These are phyloP conservation scores for Gallinago paraguaiae DNA, from an alignment of 2,113 vertebrate species.

Conservation along the genomic window DNA sequence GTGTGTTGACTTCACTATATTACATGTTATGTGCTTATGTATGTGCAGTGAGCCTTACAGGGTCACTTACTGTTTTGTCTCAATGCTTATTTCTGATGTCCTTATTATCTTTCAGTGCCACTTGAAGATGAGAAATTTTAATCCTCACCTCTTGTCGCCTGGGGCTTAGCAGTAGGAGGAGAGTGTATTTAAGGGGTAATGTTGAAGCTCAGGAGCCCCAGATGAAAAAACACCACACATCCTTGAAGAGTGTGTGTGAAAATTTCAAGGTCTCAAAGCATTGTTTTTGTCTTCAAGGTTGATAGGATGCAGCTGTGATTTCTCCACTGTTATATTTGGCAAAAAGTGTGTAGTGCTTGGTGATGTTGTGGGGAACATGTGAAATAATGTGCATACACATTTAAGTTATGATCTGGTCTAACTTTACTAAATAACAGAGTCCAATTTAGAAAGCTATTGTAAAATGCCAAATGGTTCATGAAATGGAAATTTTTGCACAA, in stretches of 20 bases:
- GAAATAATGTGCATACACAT: not conserved
- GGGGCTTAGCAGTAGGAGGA: not conserved
- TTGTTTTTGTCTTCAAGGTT: not conserved
- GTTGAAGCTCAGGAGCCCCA: not conserved
- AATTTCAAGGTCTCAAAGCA: not conserved
- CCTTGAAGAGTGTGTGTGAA: not conserved
- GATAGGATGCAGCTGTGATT: not conserved
- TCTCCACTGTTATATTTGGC: not conserved
- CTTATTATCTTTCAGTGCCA: not conserved
- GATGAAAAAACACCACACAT: not conserved
- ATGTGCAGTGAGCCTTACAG: not conserved
- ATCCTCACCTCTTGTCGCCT: not conserved
- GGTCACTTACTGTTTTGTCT: conserved; percentile 10
- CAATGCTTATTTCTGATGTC: not conserved
- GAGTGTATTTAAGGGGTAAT: not conserved
- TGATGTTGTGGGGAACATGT: not conserved
- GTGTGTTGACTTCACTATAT: not conserved
- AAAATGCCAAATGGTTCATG: not conserved
- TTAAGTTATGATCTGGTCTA: not conserved
- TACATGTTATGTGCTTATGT: fast-evolving
- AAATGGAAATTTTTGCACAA: not conserved
- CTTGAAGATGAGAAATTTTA: conserved; percentile 23
- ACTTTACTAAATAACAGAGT: not conserved
- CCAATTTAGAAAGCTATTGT: not conserved
- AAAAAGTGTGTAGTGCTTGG: not conserved